phyloP scores from a whole-genome alignment of 2,888 invertebrate genomes.

The Gymnocheta viridis region DNA sequence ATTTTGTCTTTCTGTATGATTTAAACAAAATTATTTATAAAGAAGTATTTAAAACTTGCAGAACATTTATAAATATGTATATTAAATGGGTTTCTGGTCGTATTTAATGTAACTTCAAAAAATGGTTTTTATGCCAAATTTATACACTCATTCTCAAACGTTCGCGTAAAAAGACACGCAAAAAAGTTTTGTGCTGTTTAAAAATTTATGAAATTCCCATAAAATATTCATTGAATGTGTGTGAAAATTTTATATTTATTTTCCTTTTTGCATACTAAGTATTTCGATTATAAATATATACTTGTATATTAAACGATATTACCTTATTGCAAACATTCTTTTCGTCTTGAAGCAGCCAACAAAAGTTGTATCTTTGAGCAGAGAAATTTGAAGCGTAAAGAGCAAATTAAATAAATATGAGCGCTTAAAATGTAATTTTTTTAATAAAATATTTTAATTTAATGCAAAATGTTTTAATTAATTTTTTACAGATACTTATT shows the following conservation, averaged over 20 bases:
- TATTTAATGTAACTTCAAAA: background rate
- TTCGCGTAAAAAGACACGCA: background rate
- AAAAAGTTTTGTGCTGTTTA: background rate
- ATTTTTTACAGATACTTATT: no score
- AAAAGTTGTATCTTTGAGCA: background rate
- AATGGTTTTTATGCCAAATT: background rate
- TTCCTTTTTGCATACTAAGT: background rate
- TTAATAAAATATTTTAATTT: no score
- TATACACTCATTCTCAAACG: background rate
- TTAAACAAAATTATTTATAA: no score
- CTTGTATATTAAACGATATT: background rate
- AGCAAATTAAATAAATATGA: background rate
- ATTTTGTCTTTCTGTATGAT: no score
- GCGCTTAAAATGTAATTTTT: no score
- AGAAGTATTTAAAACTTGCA: no score
- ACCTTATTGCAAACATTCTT: background rate
- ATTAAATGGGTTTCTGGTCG: no score
- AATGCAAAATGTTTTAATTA: no score
- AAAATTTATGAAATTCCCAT: slow-evolving; percentile 20
- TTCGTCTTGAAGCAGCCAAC: background rate
- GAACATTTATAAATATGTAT: no score
- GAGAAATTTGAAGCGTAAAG: background rate
- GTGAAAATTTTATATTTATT: background rate
- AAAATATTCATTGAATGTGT: slow-evolving; percentile 34
- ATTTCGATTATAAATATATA: background rate